phyloP scores from a whole-genome alignment of 2,797 vertebrate species.

The Coregonus ussuriensis region DNA sequence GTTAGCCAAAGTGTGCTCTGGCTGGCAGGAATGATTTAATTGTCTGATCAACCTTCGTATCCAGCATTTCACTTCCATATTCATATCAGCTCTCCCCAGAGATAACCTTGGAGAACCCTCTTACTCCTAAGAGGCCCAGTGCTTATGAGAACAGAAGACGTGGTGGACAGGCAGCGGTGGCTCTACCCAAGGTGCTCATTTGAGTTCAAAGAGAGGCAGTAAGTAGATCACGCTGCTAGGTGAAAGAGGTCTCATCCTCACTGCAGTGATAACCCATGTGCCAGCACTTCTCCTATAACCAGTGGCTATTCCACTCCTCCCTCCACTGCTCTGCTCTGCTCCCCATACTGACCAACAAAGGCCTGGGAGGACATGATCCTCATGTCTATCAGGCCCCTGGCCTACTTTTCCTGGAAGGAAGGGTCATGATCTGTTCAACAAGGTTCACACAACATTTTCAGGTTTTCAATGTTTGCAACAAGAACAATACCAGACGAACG shows the following conservation, averaged over 20 bases:
- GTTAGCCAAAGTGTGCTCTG: not conserved
- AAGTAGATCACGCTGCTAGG: not conserved
- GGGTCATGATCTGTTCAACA: not conserved
- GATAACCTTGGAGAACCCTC: not conserved
- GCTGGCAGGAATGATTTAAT: not conserved
- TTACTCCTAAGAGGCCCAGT: not conserved
- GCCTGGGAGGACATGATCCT: constrained; percentile 22
- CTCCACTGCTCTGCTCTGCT: not conserved
- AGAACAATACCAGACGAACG: not conserved
- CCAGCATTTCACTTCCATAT: constrained; percentile 9
- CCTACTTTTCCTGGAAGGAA: constrained; percentile 33
- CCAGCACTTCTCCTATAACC: not conserved
- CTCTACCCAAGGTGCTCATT: not conserved
- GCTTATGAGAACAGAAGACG: not conserved
- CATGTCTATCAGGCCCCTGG: constrained; percentile 32
- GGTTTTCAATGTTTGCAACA: constrained; percentile 8
- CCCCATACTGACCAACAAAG: constrained; percentile 31
- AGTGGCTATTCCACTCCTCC: constrained; percentile 3
- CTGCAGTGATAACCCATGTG: constrained; percentile 1
- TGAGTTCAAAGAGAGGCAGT: not conserved
- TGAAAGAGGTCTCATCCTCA: not conserved
- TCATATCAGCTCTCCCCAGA: constrained; percentile 8
- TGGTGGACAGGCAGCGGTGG: not conserved
- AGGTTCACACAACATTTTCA: not conserved
- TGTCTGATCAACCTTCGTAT: constrained; percentile 9